Base-by-base conservation (phyloP, 2,113 vertebrate species). In the Misgurnus mizolepis region DNA sequence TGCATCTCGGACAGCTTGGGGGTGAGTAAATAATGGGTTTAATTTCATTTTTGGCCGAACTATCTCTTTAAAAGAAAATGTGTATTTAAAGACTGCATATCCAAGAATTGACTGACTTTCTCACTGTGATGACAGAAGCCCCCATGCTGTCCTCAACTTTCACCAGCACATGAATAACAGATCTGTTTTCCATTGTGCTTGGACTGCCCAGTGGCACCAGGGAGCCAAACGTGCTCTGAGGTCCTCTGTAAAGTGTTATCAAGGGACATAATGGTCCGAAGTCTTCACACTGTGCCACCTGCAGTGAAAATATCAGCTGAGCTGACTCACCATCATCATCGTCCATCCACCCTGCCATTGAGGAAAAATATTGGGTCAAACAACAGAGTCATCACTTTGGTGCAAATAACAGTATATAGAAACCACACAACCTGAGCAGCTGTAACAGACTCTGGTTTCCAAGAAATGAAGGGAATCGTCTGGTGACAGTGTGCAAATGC, bases 191-290 rank as follows among this genome's bases (percentile, higher is more conserved):
- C 5, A 68, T 64, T 18, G 41, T 43, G 3, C 80, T 80, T 4
- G 71, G 79, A 47, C 66, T 87, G 66, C 92, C 89, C 64, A 90
- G 45, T 7, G 92, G 93, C 66, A 94, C 85, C 71, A 92, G 55
- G 0, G 84, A 87, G 47, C 89, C 83, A 79, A 90, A 92, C 5
- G 39, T 82, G 55, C 87, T 85, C 17, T 86, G 91, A 55, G 91
- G 90, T 11, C 94, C 94, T 62, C 93, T 91, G 84, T 95, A 95
- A 60, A 95, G 86, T 17, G 88, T 92, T 39, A 91, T 88, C 60
- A 82, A 41, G 1, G 88, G 88, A 69, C 93, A 93, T 10, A 8
- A 2, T 0, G 43, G 64, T 67, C 62, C 67, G 3, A 17, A 14
- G 9, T 65, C 34, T 4, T 85, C 81, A 66, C 93, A 94, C 11